Conservation (phyloP, 2,797 vertebrate genomes). For the Lutra lutra region DNA sequence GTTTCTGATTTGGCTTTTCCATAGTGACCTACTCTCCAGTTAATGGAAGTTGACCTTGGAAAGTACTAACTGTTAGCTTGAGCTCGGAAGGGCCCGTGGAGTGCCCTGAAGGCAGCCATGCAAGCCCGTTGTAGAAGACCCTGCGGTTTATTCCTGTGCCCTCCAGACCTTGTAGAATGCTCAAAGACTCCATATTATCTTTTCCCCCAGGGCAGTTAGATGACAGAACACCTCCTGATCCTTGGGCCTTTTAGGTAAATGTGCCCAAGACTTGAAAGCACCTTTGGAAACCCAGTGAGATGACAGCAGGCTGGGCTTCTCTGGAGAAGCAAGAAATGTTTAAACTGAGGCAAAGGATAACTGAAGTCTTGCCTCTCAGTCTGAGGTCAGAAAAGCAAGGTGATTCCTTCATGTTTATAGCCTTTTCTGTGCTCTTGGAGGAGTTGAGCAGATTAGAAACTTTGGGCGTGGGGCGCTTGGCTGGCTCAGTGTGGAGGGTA, state of each 20-base stretch:
- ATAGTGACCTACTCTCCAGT: neutral
- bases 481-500: neutral
- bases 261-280: neutral
- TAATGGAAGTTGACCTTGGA: neutral
- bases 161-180: too few species aligned
- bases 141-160: rapidly evolving
- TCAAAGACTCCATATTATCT: too few species aligned
- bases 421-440: neutral
- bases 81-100: neutral
- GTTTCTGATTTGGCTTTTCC: neutral
- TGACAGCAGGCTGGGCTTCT: neutral
- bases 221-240: neutral
- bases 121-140: neutral
- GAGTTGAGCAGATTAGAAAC: neutral
- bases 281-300: too few species aligned
- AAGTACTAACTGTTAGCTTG: rapidly evolving
- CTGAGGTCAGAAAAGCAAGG: neutral
- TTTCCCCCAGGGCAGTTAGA: neutral
- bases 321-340: neutral
- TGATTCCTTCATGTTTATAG: rapidly evolving
- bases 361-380: neutral
- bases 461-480: neutral
- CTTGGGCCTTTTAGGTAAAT: neutral
- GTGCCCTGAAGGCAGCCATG: neutral
- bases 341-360: neutral